A percentile compares a stretch with the other conserved stretches of the same genome.
Conservation (phyloP, 2,113 vertebrate species). For the Charadrius vociferus region DNA sequence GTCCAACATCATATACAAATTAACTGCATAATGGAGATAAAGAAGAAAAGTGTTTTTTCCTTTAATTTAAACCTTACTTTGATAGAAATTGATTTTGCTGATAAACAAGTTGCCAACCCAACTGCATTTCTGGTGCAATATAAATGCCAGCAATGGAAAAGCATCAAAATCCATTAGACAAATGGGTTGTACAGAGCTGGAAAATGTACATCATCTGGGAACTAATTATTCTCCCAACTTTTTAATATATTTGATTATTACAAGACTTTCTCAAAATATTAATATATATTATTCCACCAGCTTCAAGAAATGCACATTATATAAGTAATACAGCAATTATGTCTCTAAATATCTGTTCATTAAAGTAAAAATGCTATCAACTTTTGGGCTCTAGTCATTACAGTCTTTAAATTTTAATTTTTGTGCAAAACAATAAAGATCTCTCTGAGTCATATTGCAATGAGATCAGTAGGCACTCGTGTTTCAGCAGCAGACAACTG, state of each 20-base stretch:
- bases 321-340: not conserved
- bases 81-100: not conserved
- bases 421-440: not conserved
- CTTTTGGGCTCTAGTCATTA: not conserved
- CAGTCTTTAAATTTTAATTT: not conserved
- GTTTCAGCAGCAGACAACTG: not conserved
- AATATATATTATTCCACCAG: not conserved
- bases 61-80: not conserved
- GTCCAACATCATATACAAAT: not conserved
- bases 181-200: not conserved
- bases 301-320: not conserved
- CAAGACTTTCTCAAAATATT: not conserved
- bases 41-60: rapidly evolving
- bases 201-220: not conserved
- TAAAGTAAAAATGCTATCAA: not conserved
- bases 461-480: not conserved
- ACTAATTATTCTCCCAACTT: not conserved
- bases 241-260: not conserved
- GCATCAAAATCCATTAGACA: not conserved
- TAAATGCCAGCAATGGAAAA: not conserved
- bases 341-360: not conserved
- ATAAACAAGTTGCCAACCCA: not conserved
- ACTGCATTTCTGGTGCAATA: not conserved
- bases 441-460: not conserved
- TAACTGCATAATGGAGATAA: not conserved